These are phyloP conservation scores for Apamea monoglypha DNA, from an alignment of 2,888 invertebrate species.

Conservation along the genomic window DNA sequence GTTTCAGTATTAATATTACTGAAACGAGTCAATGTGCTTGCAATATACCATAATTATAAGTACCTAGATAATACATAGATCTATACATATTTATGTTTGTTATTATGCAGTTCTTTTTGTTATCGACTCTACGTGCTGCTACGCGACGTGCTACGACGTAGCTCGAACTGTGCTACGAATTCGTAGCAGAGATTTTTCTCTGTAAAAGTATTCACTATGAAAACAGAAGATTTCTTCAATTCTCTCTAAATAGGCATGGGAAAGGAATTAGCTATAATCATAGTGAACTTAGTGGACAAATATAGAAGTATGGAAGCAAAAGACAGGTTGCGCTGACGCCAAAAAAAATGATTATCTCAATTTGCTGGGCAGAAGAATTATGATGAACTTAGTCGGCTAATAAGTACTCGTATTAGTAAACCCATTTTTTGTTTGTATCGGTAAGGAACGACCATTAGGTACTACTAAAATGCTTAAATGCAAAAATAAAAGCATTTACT, in stretches of 20 bases:
- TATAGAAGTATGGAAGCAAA: not conserved
- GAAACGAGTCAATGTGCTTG: not conserved
- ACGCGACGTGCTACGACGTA: constrained; percentile 26
- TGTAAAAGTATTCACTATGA: not conserved
- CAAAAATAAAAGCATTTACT: not conserved
- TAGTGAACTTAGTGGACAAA: not conserved
- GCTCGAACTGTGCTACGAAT: not conserved
- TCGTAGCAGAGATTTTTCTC: not conserved
- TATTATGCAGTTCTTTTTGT: not conserved
- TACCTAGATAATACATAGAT: not conserved
- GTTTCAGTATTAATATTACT: constrained; percentile 16
- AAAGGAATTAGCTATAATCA: not conserved
- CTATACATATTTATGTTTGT: not conserved
- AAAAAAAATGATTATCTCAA: too few relatives aligned
- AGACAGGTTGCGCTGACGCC: too few relatives aligned
- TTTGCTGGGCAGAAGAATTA: too few relatives aligned
- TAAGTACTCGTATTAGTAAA: not conserved
- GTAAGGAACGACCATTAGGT: not conserved
- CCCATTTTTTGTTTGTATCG: not conserved
- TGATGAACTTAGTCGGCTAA: too few relatives aligned
- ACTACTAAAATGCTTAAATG: not conserved
- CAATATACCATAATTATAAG: not conserved
- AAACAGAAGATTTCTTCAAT: not conserved
- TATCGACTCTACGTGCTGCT: not conserved
- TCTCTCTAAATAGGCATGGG: too few relatives aligned